Evolutionary conservation across 2,888 invertebrate genomes (phyloP).

Genomic region (Gryllus longicercus): DNA sequence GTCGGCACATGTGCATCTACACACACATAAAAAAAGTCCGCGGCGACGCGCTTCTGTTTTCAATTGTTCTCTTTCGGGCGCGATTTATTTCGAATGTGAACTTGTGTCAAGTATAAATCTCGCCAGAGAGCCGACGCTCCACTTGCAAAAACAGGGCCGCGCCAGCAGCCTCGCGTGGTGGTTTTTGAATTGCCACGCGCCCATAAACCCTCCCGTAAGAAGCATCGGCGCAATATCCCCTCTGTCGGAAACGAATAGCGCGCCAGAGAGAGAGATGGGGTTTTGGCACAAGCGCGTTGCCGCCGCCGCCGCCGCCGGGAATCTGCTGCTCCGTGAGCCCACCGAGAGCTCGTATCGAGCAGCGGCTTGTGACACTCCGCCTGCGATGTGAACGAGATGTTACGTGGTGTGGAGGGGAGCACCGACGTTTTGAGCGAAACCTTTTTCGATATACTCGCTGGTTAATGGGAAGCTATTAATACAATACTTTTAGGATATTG

Average conservation of each 20-base stretch:
- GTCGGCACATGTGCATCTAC: neutral
- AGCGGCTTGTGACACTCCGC: too few relatives aligned
- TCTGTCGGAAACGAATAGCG: neutral
- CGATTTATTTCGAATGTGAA: constrained; percentile 5
- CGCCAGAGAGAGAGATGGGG: neutral
- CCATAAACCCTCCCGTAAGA: neutral
- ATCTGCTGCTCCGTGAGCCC: too few relatives aligned
- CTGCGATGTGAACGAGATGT: too few relatives aligned
- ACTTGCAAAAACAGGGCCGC: neutral
- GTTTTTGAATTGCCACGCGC: neutral
- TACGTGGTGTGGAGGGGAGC: too few relatives aligned
- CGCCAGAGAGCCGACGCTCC: neutral
- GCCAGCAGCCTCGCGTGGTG: neutral
- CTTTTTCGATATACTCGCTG: too few relatives aligned
- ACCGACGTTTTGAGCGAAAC: too few relatives aligned
- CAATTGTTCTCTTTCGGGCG: neutral
- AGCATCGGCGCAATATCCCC: constrained; percentile 3
- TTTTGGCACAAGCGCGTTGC: neutral
- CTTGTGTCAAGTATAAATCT: constrained; percentile 4
- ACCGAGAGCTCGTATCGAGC: too few relatives aligned
- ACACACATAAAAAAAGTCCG: neutral
- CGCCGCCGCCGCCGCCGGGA: too few relatives aligned
- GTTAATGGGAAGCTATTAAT: too few relatives aligned
- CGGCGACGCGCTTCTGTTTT: neutral
- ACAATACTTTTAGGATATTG: too few relatives aligned